Base-by-base conservation (phyloP, 1,140 invertebrate species). In the Galendromus occidentalis region DNA sequence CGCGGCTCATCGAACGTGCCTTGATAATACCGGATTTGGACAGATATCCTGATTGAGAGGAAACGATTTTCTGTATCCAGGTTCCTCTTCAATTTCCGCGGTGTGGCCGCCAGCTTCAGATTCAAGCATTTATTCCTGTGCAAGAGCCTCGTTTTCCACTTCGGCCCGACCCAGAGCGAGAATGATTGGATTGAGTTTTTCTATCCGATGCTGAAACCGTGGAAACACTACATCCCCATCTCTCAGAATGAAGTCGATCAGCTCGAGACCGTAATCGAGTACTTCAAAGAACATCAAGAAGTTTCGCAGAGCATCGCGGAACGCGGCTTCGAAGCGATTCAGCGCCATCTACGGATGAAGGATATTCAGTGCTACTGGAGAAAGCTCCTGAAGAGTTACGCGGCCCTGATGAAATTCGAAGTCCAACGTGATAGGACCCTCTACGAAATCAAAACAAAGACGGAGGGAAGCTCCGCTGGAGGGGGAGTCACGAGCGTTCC, bases 171-270 rank as follows among this genome's bases (percentile, higher is more conserved):
- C 1, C 12, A 59, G 12, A 29, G 12, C 6, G 2, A 59, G 14
- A 80, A 90, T 70, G 88, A 94, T 69, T 97, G 92, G 92, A 78
- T 84, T 28, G 93, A 98, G 79, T 98, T 97, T 77, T 98, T 95
- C 75, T 97, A 98, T 73, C 79, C 83, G 25, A 81, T 83, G 39
- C 77, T 98, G 70, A 89, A 89, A 74, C 91, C 92, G 2, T 97
- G 93, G 93, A 82, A 93, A 51, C 93, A 98, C 78, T 97, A 93
- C 73, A 82, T 98, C 70, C 93, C 92, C 6, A 82, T 98, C 0
- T 69, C 67, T 59, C 76, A 80, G n/a, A 80, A 80, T 64, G 80
- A 83, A 71, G 77, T 85, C 74, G 73, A 82, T 65, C 80, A 87
- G 67, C 76, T 91, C 4, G 77, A 80, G 71, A 78, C 84, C 41